Evolutionary conservation across 1,140 invertebrate genomes (phyloP), one percentile per base, ranked within the genome.

Genomic region (Plectrocnemia conspersa): DNA sequence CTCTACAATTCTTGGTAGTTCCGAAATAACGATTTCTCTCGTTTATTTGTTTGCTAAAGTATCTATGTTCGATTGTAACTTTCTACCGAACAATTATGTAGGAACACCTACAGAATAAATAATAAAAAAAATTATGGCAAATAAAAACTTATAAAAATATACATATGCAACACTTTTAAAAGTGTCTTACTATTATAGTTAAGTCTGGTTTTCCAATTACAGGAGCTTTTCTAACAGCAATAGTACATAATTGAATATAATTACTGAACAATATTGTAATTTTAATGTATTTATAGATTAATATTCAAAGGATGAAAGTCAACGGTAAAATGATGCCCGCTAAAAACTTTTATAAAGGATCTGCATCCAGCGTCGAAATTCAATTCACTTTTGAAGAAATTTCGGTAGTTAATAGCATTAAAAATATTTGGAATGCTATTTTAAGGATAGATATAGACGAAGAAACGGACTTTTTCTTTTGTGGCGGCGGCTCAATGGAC

Each of bases 401-500:
- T 55, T 69, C 74, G 21, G 78, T 85, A 47, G 74, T 83, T 0
- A 74, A 82, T 22, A 72, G 69, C 13, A 70, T 88, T 0, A 72
- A 81, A 63, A 67, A 72, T 7, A 83, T 96, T 19, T 98, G 95
- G 95, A 79, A 82, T 53, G 80, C 82, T 4, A 97, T 98, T 63
- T 73, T 98, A 0, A 86, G 84, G 58, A 74, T 81, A 1, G 82
- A 87, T 1, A 79, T 97, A 2, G 81, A 85, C 1, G 77, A 86
- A 1, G 79, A 83, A 1, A 92, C 91, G 0, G 92, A 98, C 68
- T 97, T 98, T 69, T 97, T 98, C 70, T 83, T 82, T 9, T 83
- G 80, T 29, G 95, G 95, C 19, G 95, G 89, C 16, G 89, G 91
- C 0, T 96, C 93, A 7, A 97, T 98, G 92, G 94, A 98, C 69